A percentile compares a stretch with the other conserved stretches of the same genome.
These are phyloP conservation scores for Cirrhinus mrigala DNA, from an alignment of 2,797 vertebrate species.

Conservation along the genomic window DNA sequence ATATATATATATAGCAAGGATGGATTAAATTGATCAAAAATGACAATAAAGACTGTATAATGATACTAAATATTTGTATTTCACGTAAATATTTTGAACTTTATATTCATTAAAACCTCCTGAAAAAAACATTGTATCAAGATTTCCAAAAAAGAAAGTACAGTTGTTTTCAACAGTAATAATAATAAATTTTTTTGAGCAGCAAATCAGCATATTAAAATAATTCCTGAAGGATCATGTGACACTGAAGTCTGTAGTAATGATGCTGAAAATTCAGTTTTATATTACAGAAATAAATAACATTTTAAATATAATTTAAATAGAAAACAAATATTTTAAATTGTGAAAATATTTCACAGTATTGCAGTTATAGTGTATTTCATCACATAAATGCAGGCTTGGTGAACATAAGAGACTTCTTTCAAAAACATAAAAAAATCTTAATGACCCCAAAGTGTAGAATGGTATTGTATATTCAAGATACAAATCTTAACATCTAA, in stretches of 20 bases:
- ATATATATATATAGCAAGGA: no score
- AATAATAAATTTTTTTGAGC: no score
- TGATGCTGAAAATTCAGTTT: no score
- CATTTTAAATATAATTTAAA: not conserved
- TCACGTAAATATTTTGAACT: no score
- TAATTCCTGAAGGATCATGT: not conserved
- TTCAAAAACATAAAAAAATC: not conserved
- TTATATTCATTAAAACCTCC: no score
- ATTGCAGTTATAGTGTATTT: not conserved
- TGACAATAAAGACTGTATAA: no score
- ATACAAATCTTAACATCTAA: not conserved
- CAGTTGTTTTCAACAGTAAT: not conserved
- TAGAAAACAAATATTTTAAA: not conserved
- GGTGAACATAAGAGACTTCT: not conserved
- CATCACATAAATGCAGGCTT: not conserved
- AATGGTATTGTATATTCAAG: not conserved
- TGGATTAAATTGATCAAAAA: no score
- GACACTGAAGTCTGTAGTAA: not conserved
- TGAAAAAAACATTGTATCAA: no score
- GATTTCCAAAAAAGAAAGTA: not conserved
- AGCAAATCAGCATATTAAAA: not conserved
- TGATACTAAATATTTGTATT: no score
- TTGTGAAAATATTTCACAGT: no score
- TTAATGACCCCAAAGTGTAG: not conserved
- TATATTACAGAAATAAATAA: no score